Conservation (phyloP, 2,113 vertebrate species). For the Corythornis vintsioides region DNA sequence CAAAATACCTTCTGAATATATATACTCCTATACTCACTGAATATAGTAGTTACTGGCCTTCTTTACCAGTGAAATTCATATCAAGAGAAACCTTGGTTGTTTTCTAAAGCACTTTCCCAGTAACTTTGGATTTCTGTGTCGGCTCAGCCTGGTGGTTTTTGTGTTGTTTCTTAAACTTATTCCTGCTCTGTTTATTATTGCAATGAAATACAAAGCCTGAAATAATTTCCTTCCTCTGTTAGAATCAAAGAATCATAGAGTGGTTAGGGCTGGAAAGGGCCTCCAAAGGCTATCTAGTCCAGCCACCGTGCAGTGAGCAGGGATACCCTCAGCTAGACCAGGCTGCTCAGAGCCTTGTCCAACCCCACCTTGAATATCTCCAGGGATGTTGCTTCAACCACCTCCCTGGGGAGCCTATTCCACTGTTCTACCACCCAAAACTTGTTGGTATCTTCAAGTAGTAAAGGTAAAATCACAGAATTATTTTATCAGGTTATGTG, state of each 20-base stretch:
- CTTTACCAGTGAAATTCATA: not conserved
- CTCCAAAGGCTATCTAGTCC: no score
- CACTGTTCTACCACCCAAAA: no score
- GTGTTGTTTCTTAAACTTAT: not conserved
- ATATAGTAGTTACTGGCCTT: not conserved
- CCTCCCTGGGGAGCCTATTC: no score
- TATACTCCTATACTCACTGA: no score
- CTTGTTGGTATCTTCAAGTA: not conserved
- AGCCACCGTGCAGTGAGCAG: no score
- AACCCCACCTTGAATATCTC: no score
- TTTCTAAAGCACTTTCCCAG: not conserved
- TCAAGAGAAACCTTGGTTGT: rapidly evolving
- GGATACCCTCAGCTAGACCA: no score
- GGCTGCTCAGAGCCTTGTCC: no score
- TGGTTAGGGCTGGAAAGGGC: no score
- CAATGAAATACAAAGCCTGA: not conserved
- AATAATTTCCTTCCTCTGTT: not conserved
- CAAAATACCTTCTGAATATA: not conserved
- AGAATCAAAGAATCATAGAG: not conserved
- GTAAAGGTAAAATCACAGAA: not conserved
- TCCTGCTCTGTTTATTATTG: not conserved
- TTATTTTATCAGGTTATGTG: not conserved
- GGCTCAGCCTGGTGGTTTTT: not conserved
- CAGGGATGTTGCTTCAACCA: no score
- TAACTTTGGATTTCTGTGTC: not conserved